Percentiles rank a stretch among this genome's conserved stretches.
Conservation (phyloP, 2,888 invertebrate genomes). For the Andrena dorsata region DNA sequence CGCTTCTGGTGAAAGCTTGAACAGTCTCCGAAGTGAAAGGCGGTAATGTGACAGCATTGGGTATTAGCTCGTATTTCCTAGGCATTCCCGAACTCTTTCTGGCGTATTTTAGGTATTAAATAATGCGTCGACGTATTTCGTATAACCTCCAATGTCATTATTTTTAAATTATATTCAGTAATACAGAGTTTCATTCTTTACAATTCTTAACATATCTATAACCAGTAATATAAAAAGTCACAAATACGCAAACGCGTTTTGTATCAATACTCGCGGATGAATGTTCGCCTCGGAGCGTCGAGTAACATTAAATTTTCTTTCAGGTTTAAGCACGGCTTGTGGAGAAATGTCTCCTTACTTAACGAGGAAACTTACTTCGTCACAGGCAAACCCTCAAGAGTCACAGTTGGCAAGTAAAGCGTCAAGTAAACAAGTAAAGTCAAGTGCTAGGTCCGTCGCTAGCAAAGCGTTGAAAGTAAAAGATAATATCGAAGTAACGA, state of each 20-base stretch:
- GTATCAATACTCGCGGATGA: too few species aligned
- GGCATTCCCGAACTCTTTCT: not conserved
- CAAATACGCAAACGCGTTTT: too few species aligned
- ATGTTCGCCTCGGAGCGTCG: too few species aligned
- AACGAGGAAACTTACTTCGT: conserved; percentile 14
- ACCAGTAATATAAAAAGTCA: not conserved
- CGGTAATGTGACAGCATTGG: not conserved
- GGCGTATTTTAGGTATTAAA: not conserved
- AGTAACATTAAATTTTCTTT: conserved; percentile 2
- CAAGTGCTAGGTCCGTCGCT: not conserved
- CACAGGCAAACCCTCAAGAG: not conserved
- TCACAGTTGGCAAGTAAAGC: not conserved
- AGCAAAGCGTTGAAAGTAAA: not conserved
- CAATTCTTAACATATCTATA: not conserved
- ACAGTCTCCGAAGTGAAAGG: not conserved
- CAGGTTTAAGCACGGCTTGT: conserved; percentile 4
- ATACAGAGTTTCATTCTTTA: not conserved
- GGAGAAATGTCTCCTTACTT: conserved; percentile 32
- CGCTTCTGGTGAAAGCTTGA: not conserved
- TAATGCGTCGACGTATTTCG: too few species aligned
- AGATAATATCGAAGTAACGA: not conserved
- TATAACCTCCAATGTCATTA: too few species aligned
- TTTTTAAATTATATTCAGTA: too few species aligned
- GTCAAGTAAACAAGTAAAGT: not conserved
- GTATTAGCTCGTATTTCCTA: not conserved